Evolutionary conservation across 2,797 vertebrate species (phyloP).

Genomic region (Microctenopoma lineatum): DNA sequence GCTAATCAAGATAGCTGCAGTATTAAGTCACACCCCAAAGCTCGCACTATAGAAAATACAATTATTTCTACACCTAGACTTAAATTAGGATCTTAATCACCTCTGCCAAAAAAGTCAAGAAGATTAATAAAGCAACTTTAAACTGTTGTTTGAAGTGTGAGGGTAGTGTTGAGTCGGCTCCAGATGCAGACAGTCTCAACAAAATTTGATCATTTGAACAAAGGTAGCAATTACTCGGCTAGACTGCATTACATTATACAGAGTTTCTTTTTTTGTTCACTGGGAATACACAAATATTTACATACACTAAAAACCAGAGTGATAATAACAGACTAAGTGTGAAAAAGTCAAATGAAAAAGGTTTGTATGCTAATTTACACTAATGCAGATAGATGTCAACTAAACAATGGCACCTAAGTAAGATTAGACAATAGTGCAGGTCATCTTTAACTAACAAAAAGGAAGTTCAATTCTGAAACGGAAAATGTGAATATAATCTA

Average conservation of each 20-base stretch:
- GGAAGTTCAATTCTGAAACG: conserved; percentile 2
- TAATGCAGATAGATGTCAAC: neutral
- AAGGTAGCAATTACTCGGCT: conserved; percentile 37
- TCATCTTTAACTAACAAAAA: conserved; percentile 18
- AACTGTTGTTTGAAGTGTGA: neutral
- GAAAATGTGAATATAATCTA: conserved; percentile 31
- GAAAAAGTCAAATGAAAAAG: conserved; percentile 7
- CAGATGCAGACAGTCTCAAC: conserved; percentile 16
- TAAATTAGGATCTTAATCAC: conserved; percentile 5
- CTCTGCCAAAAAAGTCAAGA: neutral
- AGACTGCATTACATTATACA: conserved; percentile 32
- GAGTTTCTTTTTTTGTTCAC: conserved; percentile 19
- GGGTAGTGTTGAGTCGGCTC: neutral
- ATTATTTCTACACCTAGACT: neutral
- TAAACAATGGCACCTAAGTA: neutral
- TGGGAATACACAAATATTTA: conserved; percentile 20
- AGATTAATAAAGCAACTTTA: conserved; percentile 5
- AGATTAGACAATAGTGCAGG: neutral
- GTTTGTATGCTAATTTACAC: neutral
- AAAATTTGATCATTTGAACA: conserved; percentile 27
- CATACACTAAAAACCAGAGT: conserved; percentile 1
- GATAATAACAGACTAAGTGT: conserved; percentile 7
- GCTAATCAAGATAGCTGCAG: neutral
- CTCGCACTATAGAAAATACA: neutral
- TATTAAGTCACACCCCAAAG: neutral